Percentiles rank a stretch among this genome's conserved stretches.
Evolutionary conservation across 2,888 invertebrate genomes (phyloP).

Genomic region (Drosophila fulvimacula): DNA sequence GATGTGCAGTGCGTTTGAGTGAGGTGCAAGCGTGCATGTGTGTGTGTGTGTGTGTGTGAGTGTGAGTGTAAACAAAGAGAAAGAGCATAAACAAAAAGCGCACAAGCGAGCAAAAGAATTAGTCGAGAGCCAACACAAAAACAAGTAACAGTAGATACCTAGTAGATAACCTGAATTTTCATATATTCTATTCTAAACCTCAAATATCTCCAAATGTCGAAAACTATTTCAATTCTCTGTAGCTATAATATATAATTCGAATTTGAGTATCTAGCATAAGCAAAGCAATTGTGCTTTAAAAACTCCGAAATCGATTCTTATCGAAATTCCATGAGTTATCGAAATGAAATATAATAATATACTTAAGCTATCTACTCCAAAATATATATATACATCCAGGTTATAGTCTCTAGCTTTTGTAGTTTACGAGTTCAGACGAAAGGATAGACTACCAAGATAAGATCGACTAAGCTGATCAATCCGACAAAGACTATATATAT

Average conservation of each 20-base stretch:
- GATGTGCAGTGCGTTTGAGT: conserved; percentile 45
- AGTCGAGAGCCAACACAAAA: conserved; percentile 39
- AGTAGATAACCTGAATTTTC: too few species aligned
- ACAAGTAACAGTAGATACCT: conserved; percentile 11
- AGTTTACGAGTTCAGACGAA: not conserved
- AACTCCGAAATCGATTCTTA: too few species aligned
- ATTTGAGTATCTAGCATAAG: too few species aligned
- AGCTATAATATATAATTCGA: too few species aligned
- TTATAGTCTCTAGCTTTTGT: not conserved
- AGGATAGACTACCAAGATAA: not conserved
- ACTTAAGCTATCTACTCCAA: not conserved
- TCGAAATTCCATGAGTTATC: not conserved
- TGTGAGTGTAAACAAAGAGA: conserved; percentile 40
- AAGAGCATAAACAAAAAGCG: conserved; percentile 48
- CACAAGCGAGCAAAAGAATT: conserved; percentile 52
- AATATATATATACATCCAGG: not conserved
- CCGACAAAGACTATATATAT: not conserved
- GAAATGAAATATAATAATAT: too few species aligned
- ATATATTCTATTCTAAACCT: too few species aligned
- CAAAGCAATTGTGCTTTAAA: too few species aligned
- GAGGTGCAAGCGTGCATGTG: conserved; percentile 5
- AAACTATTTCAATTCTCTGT: too few species aligned
- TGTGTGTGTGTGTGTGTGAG: conserved; percentile 26
- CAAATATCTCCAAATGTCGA: too few species aligned
- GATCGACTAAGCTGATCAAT: not conserved